Evolutionary conservation across 2,113 vertebrate genomes (phyloP).

Genomic region (Vulpes ferrilata): DNA sequence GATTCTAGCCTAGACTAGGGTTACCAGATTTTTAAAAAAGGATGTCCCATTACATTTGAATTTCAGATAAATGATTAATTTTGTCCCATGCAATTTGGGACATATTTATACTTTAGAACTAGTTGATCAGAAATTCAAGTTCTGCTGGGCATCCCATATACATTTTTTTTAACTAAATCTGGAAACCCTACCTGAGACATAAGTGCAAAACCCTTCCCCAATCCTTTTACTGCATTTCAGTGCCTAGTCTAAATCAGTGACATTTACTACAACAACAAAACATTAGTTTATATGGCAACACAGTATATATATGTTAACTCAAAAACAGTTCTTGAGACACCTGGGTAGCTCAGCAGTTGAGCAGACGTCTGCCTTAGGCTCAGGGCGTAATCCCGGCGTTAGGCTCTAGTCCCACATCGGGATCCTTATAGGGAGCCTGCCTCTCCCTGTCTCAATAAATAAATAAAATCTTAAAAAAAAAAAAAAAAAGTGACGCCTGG

Average conservation of each 20-base stretch:
- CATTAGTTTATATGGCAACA: background rate
- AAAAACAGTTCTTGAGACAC: background rate
- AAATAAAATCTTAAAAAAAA: no score
- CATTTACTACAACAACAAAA: background rate
- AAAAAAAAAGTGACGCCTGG: no score
- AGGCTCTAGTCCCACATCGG: no score
- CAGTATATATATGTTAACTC: background rate
- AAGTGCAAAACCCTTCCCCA: slow-evolving; percentile 7
- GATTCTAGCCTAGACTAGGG: background rate
- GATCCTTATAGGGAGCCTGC: no score
- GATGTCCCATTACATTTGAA: slow-evolving; percentile 8
- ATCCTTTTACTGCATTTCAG: slow-evolving; percentile 17
- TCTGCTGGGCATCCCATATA: background rate
- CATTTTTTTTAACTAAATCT: slow-evolving; percentile 48
- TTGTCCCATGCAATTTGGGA: background rate
- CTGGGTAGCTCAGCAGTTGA: no score
- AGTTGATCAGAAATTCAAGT: slow-evolving; percentile 34
- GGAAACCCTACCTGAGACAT: background rate
- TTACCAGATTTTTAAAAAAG: slow-evolving; percentile 15
- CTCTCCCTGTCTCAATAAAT: no score
- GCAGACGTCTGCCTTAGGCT: no score
- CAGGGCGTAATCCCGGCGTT: no score
- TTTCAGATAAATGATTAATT: slow-evolving; percentile 6
- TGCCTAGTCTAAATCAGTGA: background rate
- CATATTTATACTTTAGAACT: background rate